These are phyloP conservation scores for Kuschelorhynchus macadamiae DNA, from an alignment of 2,888 invertebrate species.

Conservation along the genomic window DNA sequence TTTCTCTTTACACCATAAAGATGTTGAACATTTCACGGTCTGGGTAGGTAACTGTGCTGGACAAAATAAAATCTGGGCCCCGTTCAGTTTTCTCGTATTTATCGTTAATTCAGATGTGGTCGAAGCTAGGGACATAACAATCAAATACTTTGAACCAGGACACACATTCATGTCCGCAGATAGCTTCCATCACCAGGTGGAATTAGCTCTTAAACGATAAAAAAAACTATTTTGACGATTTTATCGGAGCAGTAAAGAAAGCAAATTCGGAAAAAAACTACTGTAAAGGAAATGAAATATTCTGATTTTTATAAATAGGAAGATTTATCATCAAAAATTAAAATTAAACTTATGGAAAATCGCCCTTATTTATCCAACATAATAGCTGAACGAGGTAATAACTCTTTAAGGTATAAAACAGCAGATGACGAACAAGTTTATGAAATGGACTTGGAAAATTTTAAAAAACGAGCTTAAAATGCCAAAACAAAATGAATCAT, in stretches of 20 bases:
- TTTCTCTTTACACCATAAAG: constrained; percentile 6
- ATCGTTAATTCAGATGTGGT: constrained; percentile 46
- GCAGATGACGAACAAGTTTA: background rate
- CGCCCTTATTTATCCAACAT: background rate
- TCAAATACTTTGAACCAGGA: constrained; percentile 52
- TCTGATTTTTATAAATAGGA: background rate
- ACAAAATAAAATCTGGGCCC: constrained; percentile 33
- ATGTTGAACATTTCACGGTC: background rate
- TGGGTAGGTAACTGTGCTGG: constrained; percentile 25
- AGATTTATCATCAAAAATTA: background rate
- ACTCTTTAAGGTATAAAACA: background rate
- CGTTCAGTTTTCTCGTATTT: constrained; percentile 48
- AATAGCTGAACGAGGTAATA: background rate
- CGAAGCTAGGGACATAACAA: constrained; percentile 25
- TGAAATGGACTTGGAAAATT: background rate
- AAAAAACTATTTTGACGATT: constrained; percentile 39
- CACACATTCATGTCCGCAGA: constrained; percentile 52
- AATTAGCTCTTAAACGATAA: constrained; percentile 27
- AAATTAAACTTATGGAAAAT: background rate
- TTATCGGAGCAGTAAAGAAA: constrained; percentile 16
- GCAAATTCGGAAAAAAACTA: constrained; percentile 18
- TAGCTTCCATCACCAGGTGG: constrained; percentile 40
- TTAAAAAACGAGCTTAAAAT: background rate
- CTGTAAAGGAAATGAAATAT: background rate
- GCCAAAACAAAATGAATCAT: background rate